These are phyloP conservation scores for Myzus persicae DNA, from an alignment of 1,140 invertebrate species.

Conservation along the genomic window DNA sequence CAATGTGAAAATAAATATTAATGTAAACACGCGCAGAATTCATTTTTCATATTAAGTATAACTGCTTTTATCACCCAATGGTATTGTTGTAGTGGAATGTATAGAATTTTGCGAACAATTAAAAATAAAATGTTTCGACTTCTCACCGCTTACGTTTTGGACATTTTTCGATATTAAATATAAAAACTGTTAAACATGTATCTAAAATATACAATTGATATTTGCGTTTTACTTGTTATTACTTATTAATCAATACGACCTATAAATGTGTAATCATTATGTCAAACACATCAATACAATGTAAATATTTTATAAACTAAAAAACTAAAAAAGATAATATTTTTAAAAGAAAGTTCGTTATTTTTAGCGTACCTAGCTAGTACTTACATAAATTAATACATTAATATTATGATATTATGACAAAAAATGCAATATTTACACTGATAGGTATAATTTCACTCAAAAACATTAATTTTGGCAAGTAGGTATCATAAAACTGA, in stretches of 20 bases:
- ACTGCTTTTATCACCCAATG: background rate
- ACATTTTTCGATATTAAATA: background rate
- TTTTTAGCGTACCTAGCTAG: background rate
- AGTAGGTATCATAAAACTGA: background rate
- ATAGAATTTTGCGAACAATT: background rate
- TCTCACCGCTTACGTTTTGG: background rate
- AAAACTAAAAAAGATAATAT: background rate
- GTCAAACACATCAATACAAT: background rate
- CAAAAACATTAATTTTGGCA: background rate
- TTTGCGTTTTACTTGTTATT: background rate
- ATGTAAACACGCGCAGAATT: background rate
- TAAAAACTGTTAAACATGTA: background rate
- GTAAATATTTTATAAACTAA: background rate
- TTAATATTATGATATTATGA: too few species aligned
- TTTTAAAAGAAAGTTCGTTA: background rate
- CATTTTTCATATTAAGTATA: background rate
- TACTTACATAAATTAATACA: background rate
- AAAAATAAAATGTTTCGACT: background rate
- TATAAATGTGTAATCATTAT: background rate
- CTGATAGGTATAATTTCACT: background rate
- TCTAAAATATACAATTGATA: background rate
- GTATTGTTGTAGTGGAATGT: background rate
- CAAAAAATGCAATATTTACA: background rate
- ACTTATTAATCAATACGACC: background rate
- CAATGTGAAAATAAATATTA: conserved; percentile 11